Conservation (phyloP, 1,140 invertebrate genomes). For the Batillaria attramentaria region DNA sequence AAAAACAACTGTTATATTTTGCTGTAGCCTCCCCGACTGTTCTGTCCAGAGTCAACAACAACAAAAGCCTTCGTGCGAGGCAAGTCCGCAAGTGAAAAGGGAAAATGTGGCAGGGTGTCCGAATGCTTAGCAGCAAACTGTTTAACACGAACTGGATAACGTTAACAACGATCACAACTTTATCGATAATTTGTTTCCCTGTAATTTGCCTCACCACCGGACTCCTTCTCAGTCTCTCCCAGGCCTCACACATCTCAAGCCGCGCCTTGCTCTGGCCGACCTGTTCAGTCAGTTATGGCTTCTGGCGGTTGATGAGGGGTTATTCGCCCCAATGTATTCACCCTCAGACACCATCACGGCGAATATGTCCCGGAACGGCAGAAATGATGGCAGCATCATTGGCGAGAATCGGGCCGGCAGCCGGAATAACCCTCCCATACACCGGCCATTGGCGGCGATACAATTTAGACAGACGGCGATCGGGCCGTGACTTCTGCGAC, state of each 20-base stretch:
- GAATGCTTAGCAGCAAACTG: too few relatives aligned
- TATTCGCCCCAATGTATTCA: neutral
- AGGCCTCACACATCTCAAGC: too few relatives aligned
- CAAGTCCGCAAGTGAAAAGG: too few relatives aligned
- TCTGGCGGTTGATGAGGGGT: neutral
- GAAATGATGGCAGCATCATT: neutral
- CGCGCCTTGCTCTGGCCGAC: too few relatives aligned
- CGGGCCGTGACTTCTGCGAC: constrained; percentile 3
- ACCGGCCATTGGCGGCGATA: constrained; percentile 11
- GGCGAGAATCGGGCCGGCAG: neutral
- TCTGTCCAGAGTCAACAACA: too few relatives aligned
- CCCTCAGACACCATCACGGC: neutral
- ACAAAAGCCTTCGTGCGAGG: too few relatives aligned
- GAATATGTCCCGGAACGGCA: neutral
- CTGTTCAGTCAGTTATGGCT: neutral
- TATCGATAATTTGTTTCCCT: neutral
- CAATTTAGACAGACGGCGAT: constrained; percentile 6
- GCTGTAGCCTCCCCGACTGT: too few relatives aligned
- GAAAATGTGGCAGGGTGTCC: too few relatives aligned
- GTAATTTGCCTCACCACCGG: neutral
- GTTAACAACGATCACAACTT: too few relatives aligned
- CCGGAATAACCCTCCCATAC: neutral
- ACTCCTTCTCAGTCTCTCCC: too few relatives aligned
- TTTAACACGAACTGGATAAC: too few relatives aligned
- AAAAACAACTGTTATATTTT: too few relatives aligned